These are phyloP conservation scores for Gadopsis bispinosus DNA, from an alignment of 2,797 vertebrate genomes.

Conservation along the genomic window DNA sequence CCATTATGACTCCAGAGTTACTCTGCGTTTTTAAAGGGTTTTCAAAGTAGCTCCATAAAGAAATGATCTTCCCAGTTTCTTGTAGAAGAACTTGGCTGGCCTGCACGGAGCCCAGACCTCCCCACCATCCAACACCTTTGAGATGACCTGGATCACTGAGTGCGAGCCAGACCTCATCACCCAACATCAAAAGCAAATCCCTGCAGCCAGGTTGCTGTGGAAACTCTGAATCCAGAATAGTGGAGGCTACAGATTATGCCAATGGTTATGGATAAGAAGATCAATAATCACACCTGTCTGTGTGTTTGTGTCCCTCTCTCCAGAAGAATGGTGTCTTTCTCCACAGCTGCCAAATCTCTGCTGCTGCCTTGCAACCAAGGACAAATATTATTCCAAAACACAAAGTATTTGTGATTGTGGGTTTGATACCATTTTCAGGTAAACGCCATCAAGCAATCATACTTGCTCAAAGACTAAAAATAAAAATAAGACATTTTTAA, in stretches of 20 bases:
- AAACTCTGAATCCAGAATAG: not conserved
- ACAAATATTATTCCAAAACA: constrained; percentile 33
- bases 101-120: not conserved
- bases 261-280: not conserved
- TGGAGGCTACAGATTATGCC: not conserved
- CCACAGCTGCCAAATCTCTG: constrained; percentile 81
- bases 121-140: not conserved
- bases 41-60: not conserved
- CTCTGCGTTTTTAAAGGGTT: not conserved
- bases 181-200: not conserved
- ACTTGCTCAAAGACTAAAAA: constrained; percentile 4
- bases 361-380: constrained; percentile 76
- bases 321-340: constrained; percentile 87
- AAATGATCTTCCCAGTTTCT: not conserved
- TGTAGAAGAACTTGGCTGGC: not conserved
- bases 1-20: not conserved
- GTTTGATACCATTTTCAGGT: constrained; percentile 23
- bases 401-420: constrained; percentile 13
- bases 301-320: constrained; percentile 35
- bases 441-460: not conserved
- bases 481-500: not conserved
- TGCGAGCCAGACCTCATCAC: not conserved
- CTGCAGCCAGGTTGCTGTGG: not conserved
- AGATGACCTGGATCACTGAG: not conserved
- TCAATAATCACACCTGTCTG: not conserved